Evolutionary conservation across 1,140 invertebrate genomes (phyloP).

Genomic region (Berghia stephanieae): DNA sequence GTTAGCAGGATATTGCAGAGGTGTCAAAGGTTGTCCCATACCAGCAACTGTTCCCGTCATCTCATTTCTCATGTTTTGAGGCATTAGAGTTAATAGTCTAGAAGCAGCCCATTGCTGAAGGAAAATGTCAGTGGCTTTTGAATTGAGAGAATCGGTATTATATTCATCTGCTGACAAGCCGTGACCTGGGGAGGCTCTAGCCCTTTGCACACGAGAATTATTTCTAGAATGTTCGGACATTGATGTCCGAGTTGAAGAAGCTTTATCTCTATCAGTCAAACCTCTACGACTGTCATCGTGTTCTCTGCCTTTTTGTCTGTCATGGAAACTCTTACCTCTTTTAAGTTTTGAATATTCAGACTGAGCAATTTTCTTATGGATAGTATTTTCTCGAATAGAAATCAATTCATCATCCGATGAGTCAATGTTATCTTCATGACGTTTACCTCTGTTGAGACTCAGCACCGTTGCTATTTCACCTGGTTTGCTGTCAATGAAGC

Average conservation of each 20-base stretch:
- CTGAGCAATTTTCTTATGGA: too few relatives aligned
- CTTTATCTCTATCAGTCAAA: not conserved
- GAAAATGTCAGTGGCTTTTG: not conserved
- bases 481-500: too few relatives aligned
- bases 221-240: not conserved
- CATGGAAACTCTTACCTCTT: too few relatives aligned
- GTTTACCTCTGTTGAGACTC: too few relatives aligned
- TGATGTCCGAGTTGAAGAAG: not conserved
- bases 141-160: not conserved
- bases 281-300: conserved; percentile 24
- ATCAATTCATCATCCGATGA: too few relatives aligned
- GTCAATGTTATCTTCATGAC: too few relatives aligned
- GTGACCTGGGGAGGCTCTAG: not conserved
- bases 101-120: conserved; percentile 12
- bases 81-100: conserved; percentile 18
- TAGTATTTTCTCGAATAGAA: too few relatives aligned
- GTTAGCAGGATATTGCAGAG: conserved; percentile 19
- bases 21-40: not conserved
- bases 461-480: too few relatives aligned
- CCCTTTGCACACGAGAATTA: not conserved
- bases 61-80: conserved; percentile 2
- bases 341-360: too few relatives aligned
- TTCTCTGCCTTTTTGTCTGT: too few relatives aligned
- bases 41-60: not conserved
- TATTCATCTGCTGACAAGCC: too few relatives aligned